Percentiles rank a stretch among this genome's conserved stretches.
Evolutionary conservation across 2,113 vertebrate genomes (phyloP).

Genomic region (Archocentrus centrarchus): DNA sequence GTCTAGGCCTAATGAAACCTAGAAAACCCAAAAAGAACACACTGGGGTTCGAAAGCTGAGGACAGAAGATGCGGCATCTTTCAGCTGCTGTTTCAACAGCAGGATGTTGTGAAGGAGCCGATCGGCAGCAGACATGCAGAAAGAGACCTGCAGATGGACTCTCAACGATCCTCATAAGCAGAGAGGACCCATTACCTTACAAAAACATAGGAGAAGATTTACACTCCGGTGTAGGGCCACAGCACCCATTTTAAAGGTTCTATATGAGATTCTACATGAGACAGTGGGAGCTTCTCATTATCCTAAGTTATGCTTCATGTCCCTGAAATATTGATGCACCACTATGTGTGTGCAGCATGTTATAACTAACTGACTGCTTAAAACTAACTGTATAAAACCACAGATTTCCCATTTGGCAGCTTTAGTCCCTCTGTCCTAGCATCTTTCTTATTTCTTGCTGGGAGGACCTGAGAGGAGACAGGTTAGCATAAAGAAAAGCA

Average conservation of each 20-base stretch:
- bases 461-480: background rate
- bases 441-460: background rate
- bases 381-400: slow-evolving; percentile 1
- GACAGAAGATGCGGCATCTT: too few species aligned
- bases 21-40: too few species aligned
- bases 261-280: background rate
- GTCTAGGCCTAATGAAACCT: too few species aligned
- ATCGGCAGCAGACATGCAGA: background rate
- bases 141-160: background rate
- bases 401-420: background rate
- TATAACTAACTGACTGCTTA: background rate
- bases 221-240: background rate
- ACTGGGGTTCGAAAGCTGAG: too few species aligned
- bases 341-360: background rate
- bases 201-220: background rate
- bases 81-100: too few species aligned
- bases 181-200: background rate
- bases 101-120: too few species aligned
- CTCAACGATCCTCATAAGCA: background rate
- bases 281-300: background rate
- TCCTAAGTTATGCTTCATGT: background rate
- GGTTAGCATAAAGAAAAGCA: slow-evolving; percentile 3
- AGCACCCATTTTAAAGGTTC: background rate
- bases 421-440: background rate
- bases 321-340: background rate